Evolutionary conservation across 1,140 invertebrate genomes (phyloP).

Genomic region (Apis mellifera): DNA sequence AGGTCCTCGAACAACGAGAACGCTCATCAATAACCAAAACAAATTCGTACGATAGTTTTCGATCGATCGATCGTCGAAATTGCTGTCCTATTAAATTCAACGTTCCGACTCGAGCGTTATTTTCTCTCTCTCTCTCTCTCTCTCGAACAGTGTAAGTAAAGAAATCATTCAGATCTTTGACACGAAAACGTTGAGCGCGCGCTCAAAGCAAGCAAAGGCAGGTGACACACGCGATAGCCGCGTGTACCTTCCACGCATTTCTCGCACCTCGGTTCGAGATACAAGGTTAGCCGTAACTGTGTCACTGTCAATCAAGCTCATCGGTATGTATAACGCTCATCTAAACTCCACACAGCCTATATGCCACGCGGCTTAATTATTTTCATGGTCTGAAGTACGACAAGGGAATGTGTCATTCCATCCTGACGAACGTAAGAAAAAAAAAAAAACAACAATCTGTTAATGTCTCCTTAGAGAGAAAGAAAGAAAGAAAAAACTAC

Average conservation of each 20-base stretch:
- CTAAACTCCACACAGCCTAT: conserved; percentile 74
- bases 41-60: no score
- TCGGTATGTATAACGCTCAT: conserved; percentile 75
- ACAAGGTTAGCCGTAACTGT: conserved; percentile 75
- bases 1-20: conserved; percentile 4
- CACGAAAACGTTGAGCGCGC: not conserved
- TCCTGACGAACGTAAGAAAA: not conserved
- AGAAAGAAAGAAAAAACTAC: not conserved
- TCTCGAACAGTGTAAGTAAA: not conserved
- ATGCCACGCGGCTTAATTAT: conserved; percentile 63
- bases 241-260: conserved; percentile 49
- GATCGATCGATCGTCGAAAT: not conserved
- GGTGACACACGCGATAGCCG: conserved; percentile 37
- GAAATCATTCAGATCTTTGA: conserved; percentile 22
- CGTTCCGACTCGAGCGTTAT: no score
- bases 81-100: not conserved
- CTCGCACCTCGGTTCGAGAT: conserved; percentile 46
- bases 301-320: conserved; percentile 78
- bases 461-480: not conserved
- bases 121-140: no score
- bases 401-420: not conserved
- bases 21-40: not conserved
- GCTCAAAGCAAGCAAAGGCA: conserved; percentile 3
- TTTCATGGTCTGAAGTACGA: conserved; percentile 46
- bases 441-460: not conserved